Evolutionary conservation across 92 coral and sea anemone species (phyloP).

Genomic region (Epizoanthus scotinus): DNA sequence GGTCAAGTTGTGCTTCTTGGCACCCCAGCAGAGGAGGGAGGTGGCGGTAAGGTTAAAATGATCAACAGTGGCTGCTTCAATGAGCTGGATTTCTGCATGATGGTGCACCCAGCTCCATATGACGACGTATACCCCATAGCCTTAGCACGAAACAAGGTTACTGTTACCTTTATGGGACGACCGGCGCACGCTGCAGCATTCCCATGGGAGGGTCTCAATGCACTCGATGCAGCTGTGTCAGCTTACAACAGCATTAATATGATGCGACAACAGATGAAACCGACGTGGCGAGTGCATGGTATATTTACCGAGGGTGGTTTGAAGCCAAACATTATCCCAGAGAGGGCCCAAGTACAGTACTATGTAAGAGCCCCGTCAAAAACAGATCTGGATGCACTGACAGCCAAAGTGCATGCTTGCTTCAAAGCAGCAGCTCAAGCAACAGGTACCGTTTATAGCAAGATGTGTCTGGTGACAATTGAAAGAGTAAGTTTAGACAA

Average conservation of each 20-base stretch:
- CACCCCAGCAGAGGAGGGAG: constrained; percentile 86
- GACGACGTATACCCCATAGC: constrained; percentile 44
- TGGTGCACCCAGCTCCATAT: constrained; percentile 74
- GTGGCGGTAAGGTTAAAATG: constrained; percentile 75
- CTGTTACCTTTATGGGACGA: constrained; percentile 67
- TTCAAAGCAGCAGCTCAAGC: constrained; percentile 78
- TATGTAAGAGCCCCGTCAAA: constrained; percentile 58
- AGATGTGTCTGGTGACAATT: no score
- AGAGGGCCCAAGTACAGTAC: constrained; percentile 54
- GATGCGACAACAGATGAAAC: constrained; percentile 87
- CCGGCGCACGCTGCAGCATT: constrained; percentile 89
- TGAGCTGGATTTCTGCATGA: constrained; percentile 76
- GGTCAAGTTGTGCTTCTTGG: constrained; percentile 71
- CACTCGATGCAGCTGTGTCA: constrained; percentile 85
- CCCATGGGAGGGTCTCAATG: constrained; percentile 91
- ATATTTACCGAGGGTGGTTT: constrained; percentile 68
- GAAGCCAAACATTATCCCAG: constrained; percentile 46
- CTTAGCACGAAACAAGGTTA: constrained; percentile 43
- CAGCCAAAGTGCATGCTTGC: constrained; percentile 61
- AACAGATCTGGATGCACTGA: constrained; percentile 48
- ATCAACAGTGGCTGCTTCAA: constrained; percentile 74
- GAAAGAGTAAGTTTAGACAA: no score
- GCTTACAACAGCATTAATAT: constrained; percentile 70
- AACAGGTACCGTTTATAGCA: constrained; percentile 56
- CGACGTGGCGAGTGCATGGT: constrained; percentile 81